These are phyloP conservation scores for Subacronicta megacephala DNA, from an alignment of 2,888 invertebrate genomes.

Conservation along the genomic window DNA sequence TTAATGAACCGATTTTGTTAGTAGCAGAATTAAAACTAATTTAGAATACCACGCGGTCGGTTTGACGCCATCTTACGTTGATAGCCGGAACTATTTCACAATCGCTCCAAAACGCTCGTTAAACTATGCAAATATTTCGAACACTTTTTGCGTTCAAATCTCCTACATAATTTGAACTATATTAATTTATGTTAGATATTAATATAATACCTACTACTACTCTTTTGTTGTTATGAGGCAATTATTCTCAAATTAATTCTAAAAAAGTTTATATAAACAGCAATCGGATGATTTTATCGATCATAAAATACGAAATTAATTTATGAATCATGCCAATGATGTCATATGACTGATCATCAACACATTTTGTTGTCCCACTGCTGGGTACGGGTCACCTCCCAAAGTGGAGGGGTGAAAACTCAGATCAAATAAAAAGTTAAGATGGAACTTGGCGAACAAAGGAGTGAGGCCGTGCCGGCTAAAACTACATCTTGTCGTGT, in stretches of 20 bases:
- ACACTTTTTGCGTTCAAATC: neutral
- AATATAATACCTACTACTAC: neutral
- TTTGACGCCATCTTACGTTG: conserved; percentile 10
- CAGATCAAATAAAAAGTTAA: too few species aligned
- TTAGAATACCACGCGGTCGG: conserved; percentile 28
- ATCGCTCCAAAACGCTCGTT: conserved; percentile 3
- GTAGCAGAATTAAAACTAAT: conserved; percentile 12
- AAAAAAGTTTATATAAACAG: neutral
- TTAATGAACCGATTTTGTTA: neutral
- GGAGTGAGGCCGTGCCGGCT: too few species aligned
- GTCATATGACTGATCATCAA: too few species aligned
- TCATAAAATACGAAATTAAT: too few species aligned
- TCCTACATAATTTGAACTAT: neutral
- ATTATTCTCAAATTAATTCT: too few species aligned
- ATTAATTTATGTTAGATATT: neutral
- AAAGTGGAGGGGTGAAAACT: too few species aligned
- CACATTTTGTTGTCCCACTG: too few species aligned
- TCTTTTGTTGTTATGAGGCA: conserved; percentile 4
- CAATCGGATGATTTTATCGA: too few species aligned
- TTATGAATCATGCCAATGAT: too few species aligned
- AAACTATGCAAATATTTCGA: neutral
- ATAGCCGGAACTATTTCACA: neutral
- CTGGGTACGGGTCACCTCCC: too few species aligned
- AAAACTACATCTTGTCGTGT: too few species aligned
- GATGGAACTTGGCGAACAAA: too few species aligned